These are phyloP conservation scores for Cyphomyrmex costatus DNA, from an alignment of 1,140 invertebrate species.

Conservation along the genomic window DNA sequence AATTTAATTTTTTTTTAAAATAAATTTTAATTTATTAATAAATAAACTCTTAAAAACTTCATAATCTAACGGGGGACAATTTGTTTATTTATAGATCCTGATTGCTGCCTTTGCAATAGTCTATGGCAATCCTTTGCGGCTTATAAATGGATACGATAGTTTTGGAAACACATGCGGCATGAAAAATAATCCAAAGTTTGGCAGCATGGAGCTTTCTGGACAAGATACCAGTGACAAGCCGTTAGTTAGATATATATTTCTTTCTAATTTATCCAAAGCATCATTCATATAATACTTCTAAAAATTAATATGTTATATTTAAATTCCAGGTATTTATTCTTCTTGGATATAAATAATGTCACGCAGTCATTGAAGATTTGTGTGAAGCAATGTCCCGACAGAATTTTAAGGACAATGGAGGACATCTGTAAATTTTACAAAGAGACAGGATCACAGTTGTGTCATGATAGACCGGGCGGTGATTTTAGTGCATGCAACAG, in stretches of 20 bases:
- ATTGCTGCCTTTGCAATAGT: slow-evolving; percentile 96
- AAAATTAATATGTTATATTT: slow-evolving; percentile 66
- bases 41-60: background rate
- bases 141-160: slow-evolving; percentile 97
- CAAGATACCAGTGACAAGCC: slow-evolving; percentile 93
- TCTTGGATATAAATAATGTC: slow-evolving; percentile 93
- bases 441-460: slow-evolving; percentile 91
- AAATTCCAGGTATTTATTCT: slow-evolving; percentile 91
- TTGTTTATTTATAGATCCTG: slow-evolving; percentile 89
- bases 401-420: slow-evolving; percentile 88
- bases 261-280: slow-evolving; percentile 25
- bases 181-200: slow-evolving; percentile 91
- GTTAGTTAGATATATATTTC: slow-evolving; percentile 82
- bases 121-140: slow-evolving; percentile 94
- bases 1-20: too few relatives aligned
- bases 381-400: slow-evolving; percentile 94
- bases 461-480: slow-evolving; percentile 88
- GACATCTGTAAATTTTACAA: slow-evolving; percentile 93
- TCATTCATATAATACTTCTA: background rate
- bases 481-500: slow-evolving; percentile 83
- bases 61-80: slow-evolving; percentile 20
- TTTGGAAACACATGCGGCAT: slow-evolving; percentile 98
- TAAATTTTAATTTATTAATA: too few relatives aligned
- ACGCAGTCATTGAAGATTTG: slow-evolving; percentile 94
- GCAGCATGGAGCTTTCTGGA: slow-evolving; percentile 92